phyloP scores from a whole-genome alignment of 2,113 vertebrate genomes.

The Phocoena phocoena region DNA sequence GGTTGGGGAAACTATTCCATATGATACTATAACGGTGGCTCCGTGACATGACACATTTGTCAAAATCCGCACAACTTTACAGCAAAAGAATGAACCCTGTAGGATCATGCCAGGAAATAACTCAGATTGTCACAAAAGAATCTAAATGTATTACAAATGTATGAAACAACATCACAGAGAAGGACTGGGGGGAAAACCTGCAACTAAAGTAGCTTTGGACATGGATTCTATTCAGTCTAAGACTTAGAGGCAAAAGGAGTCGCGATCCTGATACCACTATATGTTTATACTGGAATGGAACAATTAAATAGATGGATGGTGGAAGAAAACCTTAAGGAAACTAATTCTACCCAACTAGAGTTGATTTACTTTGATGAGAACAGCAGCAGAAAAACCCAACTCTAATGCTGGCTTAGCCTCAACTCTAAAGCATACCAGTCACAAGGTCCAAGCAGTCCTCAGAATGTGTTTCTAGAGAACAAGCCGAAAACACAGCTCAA shows the following conservation, averaged over 20 bases:
- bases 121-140: background rate
- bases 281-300: background rate
- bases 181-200: background rate
- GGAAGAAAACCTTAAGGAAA: background rate
- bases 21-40: background rate
- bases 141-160: background rate
- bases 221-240: accelerated
- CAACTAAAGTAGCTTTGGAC: background rate
- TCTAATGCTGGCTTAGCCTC: background rate
- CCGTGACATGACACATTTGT: no score
- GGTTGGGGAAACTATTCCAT: background rate
- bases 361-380: background rate
- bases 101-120: background rate
- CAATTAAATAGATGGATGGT: background rate
- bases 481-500: background rate
- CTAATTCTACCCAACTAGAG: background rate
- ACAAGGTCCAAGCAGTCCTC: background rate
- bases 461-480: background rate
- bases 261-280: accelerated
- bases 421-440: background rate
- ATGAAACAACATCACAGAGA: background rate
- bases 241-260: background rate
- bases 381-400: background rate
- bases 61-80: background rate
- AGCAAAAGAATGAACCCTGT: background rate